These are phyloP conservation scores for Oncopodura yosiiana DNA, from an alignment of 1,140 invertebrate genomes.

Conservation along the genomic window DNA sequence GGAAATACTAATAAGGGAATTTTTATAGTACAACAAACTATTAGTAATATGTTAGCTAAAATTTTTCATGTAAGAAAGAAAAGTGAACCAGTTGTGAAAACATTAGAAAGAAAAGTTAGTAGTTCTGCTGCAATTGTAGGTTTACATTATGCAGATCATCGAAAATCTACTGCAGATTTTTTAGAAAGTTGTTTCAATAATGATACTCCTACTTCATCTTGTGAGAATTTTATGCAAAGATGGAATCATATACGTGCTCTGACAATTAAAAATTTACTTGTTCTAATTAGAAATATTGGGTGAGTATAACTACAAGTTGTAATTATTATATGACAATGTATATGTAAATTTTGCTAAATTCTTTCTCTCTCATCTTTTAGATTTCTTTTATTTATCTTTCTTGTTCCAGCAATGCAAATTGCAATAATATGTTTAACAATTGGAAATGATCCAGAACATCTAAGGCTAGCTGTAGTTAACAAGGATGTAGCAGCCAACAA, in stretches of 20 bases:
- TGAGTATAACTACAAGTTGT: background rate
- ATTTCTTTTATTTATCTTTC: constrained; percentile 5
- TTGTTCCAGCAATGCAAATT: constrained; percentile 60
- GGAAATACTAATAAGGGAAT: too few species aligned
- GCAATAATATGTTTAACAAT: constrained; percentile 88
- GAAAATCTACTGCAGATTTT: background rate
- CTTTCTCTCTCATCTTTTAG: background rate
- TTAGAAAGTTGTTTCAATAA: background rate
- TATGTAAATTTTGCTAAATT: background rate
- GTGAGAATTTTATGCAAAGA: too few species aligned
- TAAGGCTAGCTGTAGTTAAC: constrained; percentile 76
- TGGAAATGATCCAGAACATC: constrained; percentile 72
- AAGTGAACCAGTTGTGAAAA: background rate
- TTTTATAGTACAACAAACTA: too few species aligned
- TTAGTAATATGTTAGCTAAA: too few species aligned
- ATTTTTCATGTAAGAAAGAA: background rate
- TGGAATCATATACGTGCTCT: too few species aligned
- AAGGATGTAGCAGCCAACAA: constrained; percentile 50
- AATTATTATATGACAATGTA: background rate
- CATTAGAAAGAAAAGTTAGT: background rate
- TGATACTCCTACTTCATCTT: too few species aligned
- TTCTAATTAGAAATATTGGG: constrained; percentile 9
- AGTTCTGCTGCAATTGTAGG: background rate
- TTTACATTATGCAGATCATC: background rate
- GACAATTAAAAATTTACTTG: background rate